Evolutionary conservation across 2,888 invertebrate species (phyloP), one percentile per base, ranked within the genome.

Genomic region (Eupithecia vulgata): DNA sequence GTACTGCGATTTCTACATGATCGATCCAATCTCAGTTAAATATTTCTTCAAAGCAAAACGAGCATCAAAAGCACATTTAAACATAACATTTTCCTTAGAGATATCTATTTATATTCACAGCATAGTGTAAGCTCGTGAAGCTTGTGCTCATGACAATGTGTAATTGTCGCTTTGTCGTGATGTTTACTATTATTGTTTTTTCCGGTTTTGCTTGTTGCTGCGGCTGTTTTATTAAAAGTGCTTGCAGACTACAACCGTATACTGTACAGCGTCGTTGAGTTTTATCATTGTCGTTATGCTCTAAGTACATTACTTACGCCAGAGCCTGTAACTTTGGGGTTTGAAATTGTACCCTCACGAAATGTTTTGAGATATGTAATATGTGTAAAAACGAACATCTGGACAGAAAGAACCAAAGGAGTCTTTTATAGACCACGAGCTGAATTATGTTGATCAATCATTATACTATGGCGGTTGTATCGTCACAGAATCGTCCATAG

Each of bases 111-210:
- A 64, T 35, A 64, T 64, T 37, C 62, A n/a, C 10, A 64, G 17
- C 62, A 57, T 25, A 57, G 62, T 64, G 37, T 37, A 64, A 37
- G 17, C 34, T 64, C 62, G 62, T 64, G 62, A 62, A 35, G 57
- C 25, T 35, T 62, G 5, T 37, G 62, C 12, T 64, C 62, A 64
- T 37, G 62, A 64, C 62, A 64, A 37, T 64, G 62, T n/a, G 35
- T 61, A 34, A 61, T 64, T n/a, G 62, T 37, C n/a, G 61, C 52
- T 62, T 21, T 57, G 70, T 75, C 75, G 72, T 72, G 75, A 75
- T 74, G 40, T 66, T 71, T 68, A 68, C 71, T 57, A 62, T 61
- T 64, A 67, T 73, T 64, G 62, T 64, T 64, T 64, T 64, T 64
- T 64, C 35, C 62, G 62, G 62, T 64, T 61, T 34, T 61, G 61